Percentiles rank a stretch among this genome's conserved stretches.
Evolutionary conservation across 92 coral and sea anemone genomes (phyloP).

Genomic region (Porites lobata): DNA sequence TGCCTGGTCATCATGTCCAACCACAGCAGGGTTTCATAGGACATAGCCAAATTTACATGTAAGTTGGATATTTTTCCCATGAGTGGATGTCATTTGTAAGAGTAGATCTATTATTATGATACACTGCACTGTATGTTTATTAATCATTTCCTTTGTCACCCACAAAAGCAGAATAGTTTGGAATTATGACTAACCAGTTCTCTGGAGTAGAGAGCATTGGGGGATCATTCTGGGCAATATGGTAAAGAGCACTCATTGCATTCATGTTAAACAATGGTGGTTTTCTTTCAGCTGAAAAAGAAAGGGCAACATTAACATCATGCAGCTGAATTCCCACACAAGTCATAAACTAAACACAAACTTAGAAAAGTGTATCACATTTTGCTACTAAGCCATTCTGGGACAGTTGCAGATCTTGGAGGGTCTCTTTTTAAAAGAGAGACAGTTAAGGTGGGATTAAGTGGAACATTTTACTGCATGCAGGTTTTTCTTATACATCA

Average conservation of each 20-base stretch:
- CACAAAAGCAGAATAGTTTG: background rate
- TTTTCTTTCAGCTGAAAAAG: constrained; percentile 87
- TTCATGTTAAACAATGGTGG: constrained; percentile 99
- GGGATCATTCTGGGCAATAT: constrained; percentile 99
- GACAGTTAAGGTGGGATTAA: too few relatives aligned
- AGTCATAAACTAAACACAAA: background rate
- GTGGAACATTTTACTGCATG: too few relatives aligned
- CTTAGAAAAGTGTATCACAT: background rate
- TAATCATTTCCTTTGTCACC: background rate
- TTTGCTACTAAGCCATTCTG: too few relatives aligned
- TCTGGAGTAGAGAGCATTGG: constrained; percentile 73
- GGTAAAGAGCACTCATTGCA: constrained; percentile 99
- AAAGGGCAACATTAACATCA: background rate
- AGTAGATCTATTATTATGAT: background rate
- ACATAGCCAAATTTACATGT: too few relatives aligned
- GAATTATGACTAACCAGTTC: constrained; percentile 21
- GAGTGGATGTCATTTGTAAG: too few relatives aligned
- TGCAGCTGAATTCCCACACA: too few relatives aligned
- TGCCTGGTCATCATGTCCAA: too few relatives aligned
- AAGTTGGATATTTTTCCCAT: too few relatives aligned
- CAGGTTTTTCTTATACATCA: too few relatives aligned
- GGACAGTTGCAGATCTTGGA: too few relatives aligned
- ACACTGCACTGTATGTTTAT: background rate
- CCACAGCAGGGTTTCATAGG: too few relatives aligned
- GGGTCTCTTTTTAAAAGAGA: too few relatives aligned